Evolutionary conservation across 2,113 vertebrate genomes (phyloP).

Genomic region (Carassius gibelio): DNA sequence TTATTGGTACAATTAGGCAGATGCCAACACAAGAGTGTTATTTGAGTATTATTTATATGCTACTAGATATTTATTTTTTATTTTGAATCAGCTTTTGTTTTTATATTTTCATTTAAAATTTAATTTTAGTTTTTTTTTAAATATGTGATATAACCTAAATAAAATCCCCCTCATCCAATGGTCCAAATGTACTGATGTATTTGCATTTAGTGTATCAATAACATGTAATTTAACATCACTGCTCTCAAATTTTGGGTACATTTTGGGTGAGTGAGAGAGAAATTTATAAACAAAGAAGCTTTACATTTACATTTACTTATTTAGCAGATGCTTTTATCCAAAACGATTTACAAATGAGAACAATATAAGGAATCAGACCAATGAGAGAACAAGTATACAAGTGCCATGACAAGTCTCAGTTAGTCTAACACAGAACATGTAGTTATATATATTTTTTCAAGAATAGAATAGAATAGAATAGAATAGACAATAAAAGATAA

Average conservation of each 20-base stretch:
- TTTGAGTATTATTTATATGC: not conserved
- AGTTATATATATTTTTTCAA: too few species aligned
- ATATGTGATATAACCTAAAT: not conserved
- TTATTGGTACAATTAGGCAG: not conserved
- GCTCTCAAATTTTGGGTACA: not conserved
- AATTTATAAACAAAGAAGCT: too few species aligned
- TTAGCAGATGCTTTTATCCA: too few species aligned
- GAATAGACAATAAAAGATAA: too few species aligned
- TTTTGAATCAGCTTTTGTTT: not conserved
- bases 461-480: too few species aligned
- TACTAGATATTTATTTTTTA: not conserved
- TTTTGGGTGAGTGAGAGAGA: too few species aligned
- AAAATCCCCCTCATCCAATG: not conserved
- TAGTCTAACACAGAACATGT: too few species aligned
- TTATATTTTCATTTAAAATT: not conserved
- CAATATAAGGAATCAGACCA: too few species aligned
- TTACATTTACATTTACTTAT: too few species aligned
- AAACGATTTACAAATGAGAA: too few species aligned
- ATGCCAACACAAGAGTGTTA: not conserved
- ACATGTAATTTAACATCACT: not conserved
- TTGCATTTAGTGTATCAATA: not conserved
- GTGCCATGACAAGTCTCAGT: too few species aligned
- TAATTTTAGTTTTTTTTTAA: not conserved
- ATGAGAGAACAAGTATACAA: too few species aligned
- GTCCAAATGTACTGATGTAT: not conserved